Base-by-base conservation (phyloP, 2,113 vertebrate species). In the Pitta sordida region DNA sequence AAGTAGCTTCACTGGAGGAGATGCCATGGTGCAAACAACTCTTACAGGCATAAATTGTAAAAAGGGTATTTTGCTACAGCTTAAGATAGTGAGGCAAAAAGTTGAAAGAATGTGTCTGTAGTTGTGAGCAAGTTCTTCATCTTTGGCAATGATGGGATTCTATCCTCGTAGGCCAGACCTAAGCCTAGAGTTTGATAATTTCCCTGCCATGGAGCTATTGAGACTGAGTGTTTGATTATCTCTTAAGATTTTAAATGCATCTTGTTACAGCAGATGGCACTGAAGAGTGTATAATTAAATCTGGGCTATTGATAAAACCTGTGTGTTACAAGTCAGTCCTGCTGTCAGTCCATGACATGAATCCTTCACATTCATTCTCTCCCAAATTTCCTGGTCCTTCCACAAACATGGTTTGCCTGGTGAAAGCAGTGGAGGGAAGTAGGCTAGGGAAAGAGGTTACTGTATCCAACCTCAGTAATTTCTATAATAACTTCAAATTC, bases 191-290 rank as follows among this genome's bases (percentile, higher is more conserved):
- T 51, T 43, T 32, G 43, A 20, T 24, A 15, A 41, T 75, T 65
- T 88, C 34, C 9, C 22, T 86, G 26, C 26, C 52, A 22, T 16
- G 15, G 20, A 83, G 26, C 6, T 59, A 3, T 55, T 91, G 36
- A 70, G 34, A 30, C 22, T 49, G 32, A 13, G 6, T 48, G 21
- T 89, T 89, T 82, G 18, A 63, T 90, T 37, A 14, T 27, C 15
- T 70, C 7, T 56, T 7, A 32, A 51, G 46, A 34, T 88, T 88
- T 75, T 63, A 7, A 81, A 63, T 49, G 46, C 23, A 37, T 63
- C 59, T 93, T 60, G n/a, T 77, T 96, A 93, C 86, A 92, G 69
- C 68, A 93, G 91, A 75, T 95, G 93, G 77, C 81, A 95, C 81
- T 89, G 91, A 95, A 89, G 87, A 52, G 52, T 86, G 20, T 34